These are phyloP conservation scores for Dinocampus coccinellae DNA, from an alignment of 2,888 invertebrate species.

Conservation along the genomic window DNA sequence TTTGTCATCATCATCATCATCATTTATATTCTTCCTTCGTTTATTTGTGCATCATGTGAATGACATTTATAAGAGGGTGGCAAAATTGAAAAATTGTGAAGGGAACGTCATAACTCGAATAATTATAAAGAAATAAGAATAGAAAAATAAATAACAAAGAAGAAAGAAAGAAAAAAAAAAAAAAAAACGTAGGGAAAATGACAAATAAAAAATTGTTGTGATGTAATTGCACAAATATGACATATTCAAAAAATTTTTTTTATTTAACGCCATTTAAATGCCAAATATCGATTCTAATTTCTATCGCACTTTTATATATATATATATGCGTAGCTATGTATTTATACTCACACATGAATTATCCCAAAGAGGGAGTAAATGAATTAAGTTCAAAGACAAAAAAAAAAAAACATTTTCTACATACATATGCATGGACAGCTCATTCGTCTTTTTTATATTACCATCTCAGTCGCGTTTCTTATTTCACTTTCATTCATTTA, in stretches of 20 bases:
- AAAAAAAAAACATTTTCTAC: neutral
- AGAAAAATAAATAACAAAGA: neutral
- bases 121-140: slow-evolving; percentile 16
- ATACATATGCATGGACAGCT: neutral
- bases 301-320: neutral
- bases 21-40: too few species aligned
- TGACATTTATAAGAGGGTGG: neutral
- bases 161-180: slow-evolving; percentile 16
- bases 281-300: slow-evolving; percentile 30
- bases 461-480: neutral
- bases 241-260: slow-evolving; percentile 8
- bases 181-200: neutral
- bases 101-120: neutral
- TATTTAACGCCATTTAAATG: slow-evolving; percentile 34
- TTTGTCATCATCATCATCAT: too few species aligned
- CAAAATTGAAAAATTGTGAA: slow-evolving; percentile 25
- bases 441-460: slow-evolving; percentile 29
- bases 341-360: too few species aligned
- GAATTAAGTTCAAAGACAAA: neutral
- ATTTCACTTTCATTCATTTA: neutral
- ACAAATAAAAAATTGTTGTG: slow-evolving; percentile 13
- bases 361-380: neutral
- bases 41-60: slow-evolving; percentile 19
- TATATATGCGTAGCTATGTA: neutral
- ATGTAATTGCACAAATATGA: slow-evolving; percentile 1